These are phyloP conservation scores for Oreochromis mossambicus DNA, from an alignment of 2,797 vertebrate genomes.

Conservation along the genomic window DNA sequence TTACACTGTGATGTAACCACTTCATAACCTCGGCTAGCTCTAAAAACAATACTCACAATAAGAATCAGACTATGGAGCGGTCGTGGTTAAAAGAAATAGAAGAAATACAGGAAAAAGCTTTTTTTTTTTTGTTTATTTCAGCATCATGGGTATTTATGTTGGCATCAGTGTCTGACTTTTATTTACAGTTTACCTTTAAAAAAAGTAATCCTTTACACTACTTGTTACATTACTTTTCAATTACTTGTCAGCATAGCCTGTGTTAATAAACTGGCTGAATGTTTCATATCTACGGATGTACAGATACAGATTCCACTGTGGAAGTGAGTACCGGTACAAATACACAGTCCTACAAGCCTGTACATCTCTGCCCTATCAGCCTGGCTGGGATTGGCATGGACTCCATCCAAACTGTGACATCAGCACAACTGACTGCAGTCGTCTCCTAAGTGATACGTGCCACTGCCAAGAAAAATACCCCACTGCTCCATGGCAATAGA, in stretches of 20 bases:
- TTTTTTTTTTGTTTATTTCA: background rate
- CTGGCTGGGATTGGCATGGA: background rate
- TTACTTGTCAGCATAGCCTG: rapidly evolving
- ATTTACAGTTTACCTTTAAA: background rate
- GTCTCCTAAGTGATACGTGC: background rate
- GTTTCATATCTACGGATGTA: background rate
- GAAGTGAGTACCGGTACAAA: rapidly evolving
- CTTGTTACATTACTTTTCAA: background rate
- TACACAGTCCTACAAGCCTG: background rate
- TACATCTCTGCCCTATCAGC: background rate
- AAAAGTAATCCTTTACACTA: background rate
- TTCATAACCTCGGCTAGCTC: background rate
- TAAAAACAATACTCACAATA: background rate
- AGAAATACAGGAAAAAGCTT: rapidly evolving
- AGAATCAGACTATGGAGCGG: background rate
- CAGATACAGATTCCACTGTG: background rate
- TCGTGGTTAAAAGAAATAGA: background rate
- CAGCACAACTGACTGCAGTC: background rate
- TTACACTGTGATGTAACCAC: background rate
- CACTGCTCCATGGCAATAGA: background rate
- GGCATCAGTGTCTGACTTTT: background rate
- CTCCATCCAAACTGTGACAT: background rate
- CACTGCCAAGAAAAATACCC: background rate
- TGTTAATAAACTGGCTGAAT: background rate
- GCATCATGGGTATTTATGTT: background rate